Evolutionary conservation across 2,113 vertebrate species (phyloP), one percentile per base, ranked within the genome.

Genomic region (Gymnobelideus leadbeateri): DNA sequence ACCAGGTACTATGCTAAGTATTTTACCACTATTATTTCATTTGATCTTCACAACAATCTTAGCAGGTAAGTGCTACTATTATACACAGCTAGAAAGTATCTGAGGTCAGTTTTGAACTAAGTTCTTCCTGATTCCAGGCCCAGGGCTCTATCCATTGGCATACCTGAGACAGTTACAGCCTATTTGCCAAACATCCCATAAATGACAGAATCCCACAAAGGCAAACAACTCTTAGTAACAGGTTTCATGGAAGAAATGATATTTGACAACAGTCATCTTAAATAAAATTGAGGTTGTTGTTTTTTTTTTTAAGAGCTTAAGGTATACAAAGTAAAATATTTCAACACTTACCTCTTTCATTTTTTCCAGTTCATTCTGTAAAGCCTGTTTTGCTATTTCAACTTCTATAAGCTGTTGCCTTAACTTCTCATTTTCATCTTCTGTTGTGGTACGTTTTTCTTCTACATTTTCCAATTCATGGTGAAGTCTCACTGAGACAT

Each of bases 391-490:
- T 68, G 99, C 99, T 97, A 99, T 99, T 95, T 99, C 99, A 96
- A 99, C 99, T 98, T 99, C 99, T 96, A 99, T 99, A 93, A 99
- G 98, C 98, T 99, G 98, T 97, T 99, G 99, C 96, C 99, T 99
- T 96, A 99, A 98, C 96, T 99, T 99, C 97, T 99, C 99, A 95
- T 99, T 99, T 98, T 99, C 99, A 46, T 99, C 99, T 97, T 99
- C 99, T 51, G 99, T 99, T 97, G 98, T 99, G 24, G 99, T 99
- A 94, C 99, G 99, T 96, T 99, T 99, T 98, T 99, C 99, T 98
- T 99, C 99, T 96, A 99, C 99, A 0, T 99, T 99, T 99, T 99
- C 99, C 96, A 99, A 97, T 96, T 99, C 99, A 2, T 99, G 99
- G 97, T 99, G 99, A 98, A 99, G 98, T 94, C 99, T 99, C 96